Base-by-base conservation (phyloP, 2,113 vertebrate genomes). In the Thalassarche chlororhynchos region DNA sequence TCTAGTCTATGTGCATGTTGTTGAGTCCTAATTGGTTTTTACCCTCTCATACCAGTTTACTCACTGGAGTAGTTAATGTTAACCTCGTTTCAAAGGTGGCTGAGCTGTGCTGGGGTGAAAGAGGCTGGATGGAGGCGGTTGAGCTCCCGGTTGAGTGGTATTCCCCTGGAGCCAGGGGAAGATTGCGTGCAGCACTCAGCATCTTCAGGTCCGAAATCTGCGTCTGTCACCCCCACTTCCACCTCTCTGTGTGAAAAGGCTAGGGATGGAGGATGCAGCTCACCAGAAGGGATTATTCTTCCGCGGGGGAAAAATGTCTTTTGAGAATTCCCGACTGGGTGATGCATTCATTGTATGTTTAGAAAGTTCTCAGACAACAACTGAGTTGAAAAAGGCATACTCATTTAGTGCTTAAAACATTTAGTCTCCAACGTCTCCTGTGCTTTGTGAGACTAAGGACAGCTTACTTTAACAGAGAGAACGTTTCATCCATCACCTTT, bases 1-100 rank as follows among this genome's bases (percentile, higher is more conserved):
- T 65, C 25, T 32, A 31, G 42, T 40, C 38, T 61, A 2, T 1
- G 0, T 54, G 19, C 0, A 0, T 46, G 4, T 40, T 47, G 36
- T 61, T 58, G 77, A 70, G 31, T 31, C 49, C 20, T 38, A 14
- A 9, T 44, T 26, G 17, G 6, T 44, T 93, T 90, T 74, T 55
- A 40, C 32, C 11, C 6, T 52, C 12, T 57, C 9, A 20, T 70
- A 44, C 23, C 5, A 8, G 14, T 57, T 77, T 80, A 11, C 23
- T 55, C 9, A 10, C 18, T 14, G 42, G 20, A 49, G 5, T 26
- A 38, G 68, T 66, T 77, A 17, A 64, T 14, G 4, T 71, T 80
- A 32, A 18, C 51, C 31, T 62, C 36, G 6, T 84, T 87, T 84
- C n/a, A 70, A 62, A 36, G 40, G 57, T 23, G 44, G 18, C 47